Percentiles rank a stretch among this genome's conserved stretches.
phyloP scores from a whole-genome alignment of 2,888 invertebrate genomes.

The Gymnosoma rotundatum region DNA sequence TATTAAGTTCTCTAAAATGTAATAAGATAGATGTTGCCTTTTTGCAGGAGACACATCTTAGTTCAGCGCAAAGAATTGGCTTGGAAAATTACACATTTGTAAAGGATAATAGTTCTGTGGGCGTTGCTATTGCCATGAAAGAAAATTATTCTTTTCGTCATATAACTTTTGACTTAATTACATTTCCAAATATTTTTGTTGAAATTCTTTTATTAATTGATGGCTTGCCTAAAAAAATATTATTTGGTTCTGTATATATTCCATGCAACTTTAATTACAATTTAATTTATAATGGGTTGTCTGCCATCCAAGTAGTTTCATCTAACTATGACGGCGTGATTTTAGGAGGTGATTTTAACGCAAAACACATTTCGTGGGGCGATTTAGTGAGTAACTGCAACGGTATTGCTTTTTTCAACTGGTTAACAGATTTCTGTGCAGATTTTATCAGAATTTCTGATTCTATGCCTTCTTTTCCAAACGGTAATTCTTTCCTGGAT shows the following conservation, averaged over 20 bases:
- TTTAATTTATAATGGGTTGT: slow-evolving; percentile 2
- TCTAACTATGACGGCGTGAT: slow-evolving; percentile 2
- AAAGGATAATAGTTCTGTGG: neutral
- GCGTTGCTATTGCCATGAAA: neutral
- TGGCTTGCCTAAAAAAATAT: slow-evolving; percentile 1
- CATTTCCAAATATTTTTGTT: slow-evolving; percentile 5
- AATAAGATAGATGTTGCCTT: slow-evolving; percentile 3
- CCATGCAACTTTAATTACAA: slow-evolving; percentile 11
- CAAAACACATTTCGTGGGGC: neutral
- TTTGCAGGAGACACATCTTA: slow-evolving; percentile 3
- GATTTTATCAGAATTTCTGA: neutral
- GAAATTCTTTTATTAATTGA: slow-evolving; percentile 1
- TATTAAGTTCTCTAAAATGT: neutral
- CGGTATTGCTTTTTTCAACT: neutral
- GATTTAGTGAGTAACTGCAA: neutral
- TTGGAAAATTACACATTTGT: neutral
- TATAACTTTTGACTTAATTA: neutral
- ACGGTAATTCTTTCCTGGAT: slow-evolving; percentile 7
- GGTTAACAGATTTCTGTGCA: neutral
- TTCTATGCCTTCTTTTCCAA: slow-evolving; percentile 1
- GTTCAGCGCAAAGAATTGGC: neutral
- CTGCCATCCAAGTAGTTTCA: neutral
- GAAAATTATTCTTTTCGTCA: neutral
- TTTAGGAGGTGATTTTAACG: neutral
- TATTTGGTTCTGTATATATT: slow-evolving; percentile 5